Evolutionary conservation across 2,888 invertebrate species (phyloP).

Genomic region (Hirtodrosophila cameraria): DNA sequence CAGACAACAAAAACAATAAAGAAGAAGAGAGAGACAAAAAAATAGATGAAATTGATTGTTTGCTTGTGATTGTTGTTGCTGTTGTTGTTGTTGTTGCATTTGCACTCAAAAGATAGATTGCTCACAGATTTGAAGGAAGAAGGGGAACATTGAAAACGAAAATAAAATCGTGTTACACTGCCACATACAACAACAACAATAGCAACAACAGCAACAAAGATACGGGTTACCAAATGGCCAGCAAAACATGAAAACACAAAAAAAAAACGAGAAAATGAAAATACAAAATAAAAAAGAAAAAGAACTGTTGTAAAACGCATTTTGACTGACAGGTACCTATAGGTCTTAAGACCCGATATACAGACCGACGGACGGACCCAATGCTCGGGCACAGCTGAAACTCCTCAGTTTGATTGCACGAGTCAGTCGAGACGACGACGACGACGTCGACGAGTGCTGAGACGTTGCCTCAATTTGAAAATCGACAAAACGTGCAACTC

Average conservation of each 20-base stretch:
- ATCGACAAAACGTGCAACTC: slow-evolving; percentile 80
- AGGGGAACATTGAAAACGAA: slow-evolving; percentile 46
- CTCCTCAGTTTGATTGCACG: slow-evolving; percentile 75
- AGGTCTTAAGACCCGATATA: slow-evolving; percentile 59
- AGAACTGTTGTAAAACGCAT: slow-evolving; percentile 77
- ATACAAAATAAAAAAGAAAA: slow-evolving; percentile 20
- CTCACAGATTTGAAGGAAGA: slow-evolving; percentile 50
- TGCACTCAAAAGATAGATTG: slow-evolving; percentile 74
- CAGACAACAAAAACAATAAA: slow-evolving; percentile 20
- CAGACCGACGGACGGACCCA: slow-evolving; percentile 32
- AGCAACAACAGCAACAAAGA: slow-evolving; percentile 40
- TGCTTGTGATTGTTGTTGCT: slow-evolving; percentile 38
- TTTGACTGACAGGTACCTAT: slow-evolving; percentile 80
- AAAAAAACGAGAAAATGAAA: slow-evolving; percentile 16
- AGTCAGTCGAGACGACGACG: slow-evolving; percentile 49
- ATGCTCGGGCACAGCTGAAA: slow-evolving; percentile 59
- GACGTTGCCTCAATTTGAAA: slow-evolving; percentile 76
- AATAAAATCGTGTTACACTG: slow-evolving; percentile 67
- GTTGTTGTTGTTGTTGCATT: slow-evolving; percentile 48
- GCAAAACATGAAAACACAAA: slow-evolving; percentile 41
- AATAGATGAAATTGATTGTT: slow-evolving; percentile 66
- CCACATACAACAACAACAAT: slow-evolving; percentile 37
- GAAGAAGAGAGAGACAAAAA: slow-evolving; percentile 4
- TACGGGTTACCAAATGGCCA: slow-evolving; percentile 75
- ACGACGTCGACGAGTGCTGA: slow-evolving; percentile 51